Evolutionary conservation across 37 sponge, comb jelly and placozoan species (phyloP).

Genomic region (Spongia lamella): DNA sequence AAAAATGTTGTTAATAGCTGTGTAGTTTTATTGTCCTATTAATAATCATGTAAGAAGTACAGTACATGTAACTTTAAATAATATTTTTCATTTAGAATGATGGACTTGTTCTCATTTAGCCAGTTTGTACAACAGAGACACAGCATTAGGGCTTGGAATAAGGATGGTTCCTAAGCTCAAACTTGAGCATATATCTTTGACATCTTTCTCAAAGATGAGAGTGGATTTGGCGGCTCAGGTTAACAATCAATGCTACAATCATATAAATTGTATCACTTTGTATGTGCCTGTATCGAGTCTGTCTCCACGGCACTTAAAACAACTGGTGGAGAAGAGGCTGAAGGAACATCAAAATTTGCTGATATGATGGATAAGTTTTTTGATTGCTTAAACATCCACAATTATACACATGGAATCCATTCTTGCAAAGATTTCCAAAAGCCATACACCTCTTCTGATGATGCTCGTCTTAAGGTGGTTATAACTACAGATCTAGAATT

Average conservation of each 20-base stretch:
- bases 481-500: too few relatives aligned
- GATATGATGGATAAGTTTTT: constrained; percentile 5
- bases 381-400: constrained; percentile 17
- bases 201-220: constrained; percentile 45
- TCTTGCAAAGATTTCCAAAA: too few relatives aligned
- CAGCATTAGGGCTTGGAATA: constrained; percentile 8
- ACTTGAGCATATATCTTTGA: constrained; percentile 27
- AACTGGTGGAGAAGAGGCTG: background rate
- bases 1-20: too few relatives aligned
- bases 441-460: too few relatives aligned
- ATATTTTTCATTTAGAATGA: background rate
- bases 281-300: constrained; percentile 1
- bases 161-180: constrained; percentile 31
- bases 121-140: constrained; percentile 12
- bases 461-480: too few relatives aligned
- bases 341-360: constrained; percentile 8
- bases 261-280: too few relatives aligned
- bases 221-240: too few relatives aligned
- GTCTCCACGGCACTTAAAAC: constrained; percentile 8
- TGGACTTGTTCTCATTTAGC: constrained; percentile 8
- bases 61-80: background rate
- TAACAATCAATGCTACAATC: too few relatives aligned
- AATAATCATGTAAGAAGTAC: background rate
- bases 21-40: too few relatives aligned
- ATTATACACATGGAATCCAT: too few relatives aligned